Evolutionary conservation across 2,888 invertebrate genomes (phyloP), one percentile per base, ranked within the genome.

Genomic region (Leucozona laternaria): DNA sequence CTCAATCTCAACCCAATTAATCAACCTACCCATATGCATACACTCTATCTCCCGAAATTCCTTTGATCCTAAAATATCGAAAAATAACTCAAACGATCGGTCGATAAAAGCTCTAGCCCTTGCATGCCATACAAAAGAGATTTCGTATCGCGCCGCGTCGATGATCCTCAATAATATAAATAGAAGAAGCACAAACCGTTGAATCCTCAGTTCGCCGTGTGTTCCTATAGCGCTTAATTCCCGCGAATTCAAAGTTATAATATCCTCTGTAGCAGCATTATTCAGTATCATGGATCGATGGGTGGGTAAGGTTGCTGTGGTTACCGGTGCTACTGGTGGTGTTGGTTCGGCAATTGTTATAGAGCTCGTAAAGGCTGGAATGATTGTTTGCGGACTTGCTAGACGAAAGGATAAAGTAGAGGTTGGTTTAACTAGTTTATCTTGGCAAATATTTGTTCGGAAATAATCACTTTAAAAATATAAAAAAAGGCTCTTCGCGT

Each of bases 401-500:
- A 72, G 85, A 25, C 79, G 89, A 79, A 89, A 89, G 88, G 89
- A 89, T 88, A 89, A 89, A 89, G 89, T 89, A 57, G 89, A 89
- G 88, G 89, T 89, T 68, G 45, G 85, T 82, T 53, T 15, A 40
- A 53, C 17, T 48, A 50, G 7, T 22, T 40, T n/a, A 8, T 31
- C 1, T 13, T 48, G 13, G 7, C n/a, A 34, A 28, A 48, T 5
- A 31, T 48, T 17, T 31, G 13, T 20, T 31, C 20, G 17, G 1
- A 0, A 66, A 7, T 50, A 31, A 48, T 64, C 8, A 45, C 17
- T 66, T 66, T 5, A 1, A 7, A 1, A 22, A 50, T 58, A 25
- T 1, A 4, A 37, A 81, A 4, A 37, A 81, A 90, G 89, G 88
- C 88, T 55, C 88, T 90, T 7, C 88, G 90, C 7, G 79, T 88